Base-by-base conservation (phyloP, 2,888 invertebrate species). In the Nebria salina region DNA sequence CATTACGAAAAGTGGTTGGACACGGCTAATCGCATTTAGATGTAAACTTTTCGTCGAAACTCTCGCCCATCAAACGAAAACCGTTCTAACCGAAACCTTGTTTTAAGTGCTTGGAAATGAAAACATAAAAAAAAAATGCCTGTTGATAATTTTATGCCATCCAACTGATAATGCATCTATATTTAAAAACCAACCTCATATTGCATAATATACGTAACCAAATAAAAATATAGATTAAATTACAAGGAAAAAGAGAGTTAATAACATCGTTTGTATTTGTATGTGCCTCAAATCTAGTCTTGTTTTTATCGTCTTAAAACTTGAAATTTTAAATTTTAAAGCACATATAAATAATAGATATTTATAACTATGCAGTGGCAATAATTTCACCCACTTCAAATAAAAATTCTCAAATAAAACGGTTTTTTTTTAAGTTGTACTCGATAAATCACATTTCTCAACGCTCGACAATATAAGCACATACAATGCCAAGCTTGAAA, bases 11-110 rank as follows among this genome's bases (percentile, higher is more conserved):
- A 70, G 70, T 70, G 70, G 26, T 70, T 15, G 54, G 34, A 26
- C 70, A 34, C 70, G 34, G 70, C 42, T 73, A 73, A 73, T 73
- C 73, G 73, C 20, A 73, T 73, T 73, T 73, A 3, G 15, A 34
- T 6, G 26, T 73, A 73, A 73, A 73, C 73, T 73, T 73, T n/a
- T 73, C 73, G 43, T 42, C 73, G 15, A 13, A 54, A 54, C 54
- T 54, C 54, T 13, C 73, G 15, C 7, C 34, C 20, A 73, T 73
- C 73, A 73, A 73, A 41, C 73, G n/a, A 15, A 68, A 43, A 42
- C 73, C 11, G 73, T 41, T 73, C 70, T 7, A 54, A 54, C 54
- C 54, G 26, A 70, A 70, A 70, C 25, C 70, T 70, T 70, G 70
- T 70, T 70, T 70, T 25, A 70, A 54, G 54, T 15, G 25, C 70